These are phyloP conservation scores for Erpobdella octoculata DNA, from an alignment of 2,888 invertebrate species.

Conservation along the genomic window DNA sequence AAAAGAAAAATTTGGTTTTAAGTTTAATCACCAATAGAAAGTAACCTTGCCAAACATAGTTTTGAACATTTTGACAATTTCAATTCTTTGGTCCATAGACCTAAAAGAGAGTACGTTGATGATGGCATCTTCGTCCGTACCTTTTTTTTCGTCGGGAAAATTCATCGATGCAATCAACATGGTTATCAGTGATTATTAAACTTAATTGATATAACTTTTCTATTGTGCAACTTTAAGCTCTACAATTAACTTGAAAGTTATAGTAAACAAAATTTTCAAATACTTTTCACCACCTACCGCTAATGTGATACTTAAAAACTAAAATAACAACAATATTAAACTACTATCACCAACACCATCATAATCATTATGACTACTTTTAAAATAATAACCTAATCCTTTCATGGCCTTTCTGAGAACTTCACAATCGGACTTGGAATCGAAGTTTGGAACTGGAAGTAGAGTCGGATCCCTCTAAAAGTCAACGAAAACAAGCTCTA, in stretches of 20 bases:
- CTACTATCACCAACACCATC: background rate
- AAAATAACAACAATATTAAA: no score
- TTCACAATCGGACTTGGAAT: conserved; percentile 50
- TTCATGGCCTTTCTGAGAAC: conserved; percentile 51
- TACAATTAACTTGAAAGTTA: no score
- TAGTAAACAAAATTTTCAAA: no score
- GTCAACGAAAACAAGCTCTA: background rate
- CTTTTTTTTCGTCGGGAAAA: conserved; percentile 34
- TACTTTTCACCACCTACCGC: no score
- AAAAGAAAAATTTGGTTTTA: no score
- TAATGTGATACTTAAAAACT: no score
- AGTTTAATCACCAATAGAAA: no score
- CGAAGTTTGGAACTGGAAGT: conserved; percentile 48
- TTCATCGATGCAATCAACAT: background rate
- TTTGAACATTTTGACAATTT: conserved; percentile 48
- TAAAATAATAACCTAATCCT: conserved; percentile 46
- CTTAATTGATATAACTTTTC: no score
- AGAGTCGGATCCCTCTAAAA: conserved; percentile 50
- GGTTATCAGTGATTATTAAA: background rate
- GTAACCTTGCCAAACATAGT: conserved; percentile 52
- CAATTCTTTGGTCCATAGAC: conserved; percentile 46
- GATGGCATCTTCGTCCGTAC: conserved; percentile 50
- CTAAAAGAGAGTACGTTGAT: conserved; percentile 49
- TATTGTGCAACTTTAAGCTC: no score
- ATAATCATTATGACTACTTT: background rate